Conservation (phyloP, 1,140 invertebrate species). For the Neodiprion pinetum region DNA sequence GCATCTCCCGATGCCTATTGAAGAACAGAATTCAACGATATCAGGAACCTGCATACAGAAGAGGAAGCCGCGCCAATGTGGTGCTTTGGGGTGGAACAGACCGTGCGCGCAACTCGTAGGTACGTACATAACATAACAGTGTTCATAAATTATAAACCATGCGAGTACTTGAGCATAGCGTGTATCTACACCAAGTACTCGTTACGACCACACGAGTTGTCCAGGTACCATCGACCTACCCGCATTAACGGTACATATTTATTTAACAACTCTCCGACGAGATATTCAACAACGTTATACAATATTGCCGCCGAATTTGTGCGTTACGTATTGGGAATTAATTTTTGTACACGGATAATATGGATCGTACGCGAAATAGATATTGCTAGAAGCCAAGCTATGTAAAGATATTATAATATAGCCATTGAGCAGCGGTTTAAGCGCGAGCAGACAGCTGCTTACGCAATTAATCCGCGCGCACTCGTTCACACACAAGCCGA, state of each 20-base stretch:
- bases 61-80: slow-evolving; percentile 43
- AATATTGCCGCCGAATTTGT: too few relatives aligned
- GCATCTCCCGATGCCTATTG: not conserved
- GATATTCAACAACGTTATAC: slow-evolving; percentile 25
- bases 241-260: slow-evolving; percentile 23
- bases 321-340: too few relatives aligned
- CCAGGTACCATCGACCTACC: not conserved
- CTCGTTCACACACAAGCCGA: too few relatives aligned
- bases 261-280: slow-evolving; percentile 23
- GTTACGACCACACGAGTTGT: not conserved
- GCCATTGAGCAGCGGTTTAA: too few relatives aligned
- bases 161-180: not conserved
- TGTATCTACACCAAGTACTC: not conserved
- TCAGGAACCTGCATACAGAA: slow-evolving; percentile 4
- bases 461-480: too few relatives aligned
- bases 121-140: slow-evolving; percentile 25
- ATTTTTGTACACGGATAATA: too few relatives aligned
- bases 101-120: slow-evolving; percentile 53
- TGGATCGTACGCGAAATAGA: too few relatives aligned
- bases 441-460: too few relatives aligned
- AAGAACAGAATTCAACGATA: slow-evolving; percentile 3
- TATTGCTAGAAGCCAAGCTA: too few relatives aligned
- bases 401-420: too few relatives aligned
- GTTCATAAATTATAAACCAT: slow-evolving; percentile 11
- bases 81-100: slow-evolving; percentile 62